Evolutionary conservation across 2,113 vertebrate genomes (phyloP), one percentile per base, ranked within the genome.

Genomic region (Eleginops maclovinus): DNA sequence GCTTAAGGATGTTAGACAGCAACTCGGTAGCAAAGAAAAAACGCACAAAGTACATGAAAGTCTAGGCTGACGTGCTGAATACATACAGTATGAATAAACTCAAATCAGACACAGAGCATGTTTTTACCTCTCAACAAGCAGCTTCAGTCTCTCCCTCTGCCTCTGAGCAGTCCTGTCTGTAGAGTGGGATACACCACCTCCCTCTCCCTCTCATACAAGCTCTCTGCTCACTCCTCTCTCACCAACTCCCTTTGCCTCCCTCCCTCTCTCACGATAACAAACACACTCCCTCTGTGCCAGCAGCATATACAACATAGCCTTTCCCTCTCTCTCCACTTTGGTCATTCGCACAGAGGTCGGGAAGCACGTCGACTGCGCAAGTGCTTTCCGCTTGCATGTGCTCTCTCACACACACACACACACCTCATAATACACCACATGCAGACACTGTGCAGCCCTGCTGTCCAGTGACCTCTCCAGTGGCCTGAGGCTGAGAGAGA

Each of bases 41-140:
- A 81, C 17, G 56, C 53, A 62, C 9, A 63, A 50, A 19, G 17
- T 14, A 40, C 4, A 16, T 26, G 22, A 71, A 28, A 55, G 73
- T 51, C 28, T 50, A 43, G 71, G 49, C 1, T 69, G 31, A 47
- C 6, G 59, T 53, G 36, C 17, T 43, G 54, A 59, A 14, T 66
- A 28, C 7, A 14, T 66, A 28, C 6, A 41, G n/a, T 7, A 9
- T 9, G 47, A 60, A 16, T 19, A 51, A 71, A 63, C 4, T 47
- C 6, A 67, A 64, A 60, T 66, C 31, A 76, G 49, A 82, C 46
- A 58, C 12, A 40, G 59, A 82, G 59, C 12, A 12, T 79, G 78
- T 81, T 80, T 91, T 93, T 93, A 93, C 91, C 92, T 93, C 80
- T 87, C 62, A 81, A 72, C 84, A 81, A 88, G 91, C 86, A 89